phyloP scores from a whole-genome alignment of 2,888 invertebrate species.

The Nezara viridula region DNA sequence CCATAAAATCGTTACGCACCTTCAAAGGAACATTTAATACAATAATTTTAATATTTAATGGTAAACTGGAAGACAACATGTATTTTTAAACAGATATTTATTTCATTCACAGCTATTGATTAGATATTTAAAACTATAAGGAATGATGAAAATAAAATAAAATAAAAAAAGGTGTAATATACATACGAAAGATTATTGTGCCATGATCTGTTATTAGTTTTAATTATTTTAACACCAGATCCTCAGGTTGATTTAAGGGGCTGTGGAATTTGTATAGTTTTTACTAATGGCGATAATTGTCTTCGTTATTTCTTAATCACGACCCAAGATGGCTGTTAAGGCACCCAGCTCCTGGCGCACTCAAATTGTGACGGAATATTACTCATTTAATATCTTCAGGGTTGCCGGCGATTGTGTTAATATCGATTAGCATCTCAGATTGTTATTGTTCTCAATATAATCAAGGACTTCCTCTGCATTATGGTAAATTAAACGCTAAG shows the following conservation, averaged over 20 bases:
- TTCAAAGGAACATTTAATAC: too few relatives aligned
- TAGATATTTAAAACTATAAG: not conserved
- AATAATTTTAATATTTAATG: too few relatives aligned
- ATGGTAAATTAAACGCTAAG: not conserved
- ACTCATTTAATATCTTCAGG: constrained; percentile 13
- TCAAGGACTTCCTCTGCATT: not conserved
- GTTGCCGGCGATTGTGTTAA: not conserved
- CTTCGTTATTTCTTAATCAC: constrained; percentile 38
- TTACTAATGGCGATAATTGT: constrained; percentile 35
- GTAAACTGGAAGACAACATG: too few relatives aligned
- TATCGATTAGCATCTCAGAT: not conserved
- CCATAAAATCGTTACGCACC: too few relatives aligned
- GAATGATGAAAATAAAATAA: too few relatives aligned
- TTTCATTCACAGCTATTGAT: too few relatives aligned
- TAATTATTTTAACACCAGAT: not conserved
- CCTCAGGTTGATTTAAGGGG: not conserved
- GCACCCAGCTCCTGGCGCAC: not conserved
- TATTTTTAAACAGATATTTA: too few relatives aligned
- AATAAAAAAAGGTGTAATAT: too few relatives aligned
- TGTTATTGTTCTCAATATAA: not conserved
- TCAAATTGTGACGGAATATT: constrained; percentile 34
- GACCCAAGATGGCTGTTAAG: not conserved
- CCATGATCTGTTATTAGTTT: not conserved
- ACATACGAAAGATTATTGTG: not conserved
- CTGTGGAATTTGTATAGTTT: constrained; percentile 23